Evolutionary conservation across 2,797 vertebrate genomes (phyloP).

Genomic region (Pachyuromys duprasi): DNA sequence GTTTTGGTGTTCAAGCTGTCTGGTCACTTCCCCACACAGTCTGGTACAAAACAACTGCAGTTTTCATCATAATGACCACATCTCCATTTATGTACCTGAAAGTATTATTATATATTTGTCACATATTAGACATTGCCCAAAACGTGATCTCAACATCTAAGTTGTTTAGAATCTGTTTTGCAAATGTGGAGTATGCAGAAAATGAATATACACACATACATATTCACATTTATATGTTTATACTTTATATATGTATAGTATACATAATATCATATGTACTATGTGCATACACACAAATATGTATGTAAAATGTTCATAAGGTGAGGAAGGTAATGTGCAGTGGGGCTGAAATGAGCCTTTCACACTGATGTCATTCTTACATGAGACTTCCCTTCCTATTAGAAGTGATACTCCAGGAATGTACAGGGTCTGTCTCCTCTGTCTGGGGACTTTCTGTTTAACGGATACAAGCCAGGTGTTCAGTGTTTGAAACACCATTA

Average conservation of each 20-base stretch:
- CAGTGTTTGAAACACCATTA: not conserved
- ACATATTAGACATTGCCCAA: not conserved
- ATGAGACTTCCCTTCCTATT: not conserved
- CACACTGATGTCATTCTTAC: not conserved
- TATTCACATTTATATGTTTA: not conserved
- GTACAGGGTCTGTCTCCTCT: not conserved
- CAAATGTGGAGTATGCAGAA: not conserved
- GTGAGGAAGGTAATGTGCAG: not conserved
- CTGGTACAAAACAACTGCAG: not conserved
- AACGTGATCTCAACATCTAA: not conserved
- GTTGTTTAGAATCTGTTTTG: not conserved
- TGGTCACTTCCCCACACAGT: not conserved
- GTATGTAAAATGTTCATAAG: not conserved
- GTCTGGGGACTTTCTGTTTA: not conserved
- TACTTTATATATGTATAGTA: not conserved
- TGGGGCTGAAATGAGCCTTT: not conserved
- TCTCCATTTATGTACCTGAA: not conserved
- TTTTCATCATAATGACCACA: not conserved
- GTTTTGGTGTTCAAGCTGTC: not conserved
- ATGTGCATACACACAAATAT: not conserved
- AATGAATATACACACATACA: not conserved
- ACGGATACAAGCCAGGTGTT: not conserved
- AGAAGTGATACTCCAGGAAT: not conserved
- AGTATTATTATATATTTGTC: not conserved
- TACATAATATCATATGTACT: not conserved